Conservation (phyloP, 2,113 vertebrate species). For the Psophia crepitans region DNA sequence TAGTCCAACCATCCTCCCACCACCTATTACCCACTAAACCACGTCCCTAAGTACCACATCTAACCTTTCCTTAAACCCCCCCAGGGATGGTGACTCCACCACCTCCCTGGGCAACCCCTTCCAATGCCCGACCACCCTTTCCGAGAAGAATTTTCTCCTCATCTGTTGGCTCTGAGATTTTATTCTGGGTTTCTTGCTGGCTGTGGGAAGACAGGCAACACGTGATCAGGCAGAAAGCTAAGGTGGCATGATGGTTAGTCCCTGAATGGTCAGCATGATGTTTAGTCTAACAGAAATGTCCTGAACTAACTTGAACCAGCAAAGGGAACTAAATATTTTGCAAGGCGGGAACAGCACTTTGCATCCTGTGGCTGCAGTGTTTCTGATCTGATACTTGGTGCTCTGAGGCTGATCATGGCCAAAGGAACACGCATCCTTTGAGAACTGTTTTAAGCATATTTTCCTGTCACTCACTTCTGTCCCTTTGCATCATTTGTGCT, state of each 20-base stretch:
- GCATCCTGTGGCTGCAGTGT: not conserved
- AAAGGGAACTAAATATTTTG: not conserved
- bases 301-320: not conserved
- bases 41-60: too few species aligned
- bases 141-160: too few species aligned
- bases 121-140: too few species aligned
- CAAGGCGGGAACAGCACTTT: not conserved
- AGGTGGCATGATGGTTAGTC: not conserved
- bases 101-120: too few species aligned
- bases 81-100: too few species aligned
- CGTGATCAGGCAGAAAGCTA: not conserved
- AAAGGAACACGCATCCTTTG: not conserved
- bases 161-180: not conserved
- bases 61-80: too few species aligned
- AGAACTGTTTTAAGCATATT: not conserved
- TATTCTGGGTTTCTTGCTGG: not conserved
- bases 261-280: not conserved
- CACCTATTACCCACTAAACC: too few species aligned
- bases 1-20: too few species aligned
- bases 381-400: not conserved
- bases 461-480: not conserved
- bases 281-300: not conserved
- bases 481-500: not conserved
- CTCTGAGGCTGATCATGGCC: not conserved
- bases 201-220: not conserved